These are phyloP conservation scores for Cerceris ruficornis DNA, from an alignment of 2,888 invertebrate genomes.

Conservation along the genomic window DNA sequence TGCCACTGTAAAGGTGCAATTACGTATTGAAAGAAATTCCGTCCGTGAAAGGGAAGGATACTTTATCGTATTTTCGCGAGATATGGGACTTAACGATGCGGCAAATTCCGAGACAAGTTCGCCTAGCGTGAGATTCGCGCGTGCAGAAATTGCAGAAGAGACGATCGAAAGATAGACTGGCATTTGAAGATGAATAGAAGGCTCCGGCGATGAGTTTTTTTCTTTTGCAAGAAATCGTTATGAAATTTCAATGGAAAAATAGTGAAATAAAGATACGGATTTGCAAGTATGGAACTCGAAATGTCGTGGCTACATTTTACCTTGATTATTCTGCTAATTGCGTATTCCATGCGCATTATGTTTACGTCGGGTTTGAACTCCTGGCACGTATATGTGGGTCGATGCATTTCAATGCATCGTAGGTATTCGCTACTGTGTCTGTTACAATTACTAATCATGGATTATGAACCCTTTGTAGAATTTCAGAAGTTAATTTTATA, in stretches of 20 bases:
- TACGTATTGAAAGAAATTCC: background rate
- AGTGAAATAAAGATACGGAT: too few species aligned
- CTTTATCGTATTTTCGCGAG: background rate
- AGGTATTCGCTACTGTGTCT: background rate
- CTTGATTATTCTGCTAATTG: slow-evolving; percentile 11
- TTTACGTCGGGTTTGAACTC: slow-evolving; percentile 24
- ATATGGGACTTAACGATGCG: background rate
- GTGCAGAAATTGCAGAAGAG: too few species aligned
- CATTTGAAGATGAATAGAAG: too few species aligned
- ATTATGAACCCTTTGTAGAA: background rate
- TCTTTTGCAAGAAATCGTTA: too few species aligned
- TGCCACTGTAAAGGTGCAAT: background rate
- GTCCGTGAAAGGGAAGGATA: background rate
- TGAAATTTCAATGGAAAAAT: too few species aligned
- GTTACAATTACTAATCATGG: background rate
- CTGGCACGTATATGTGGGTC: slow-evolving; percentile 29
- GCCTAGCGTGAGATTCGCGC: too few species aligned
- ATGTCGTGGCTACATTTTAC: background rate
- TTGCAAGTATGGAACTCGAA: too few species aligned
- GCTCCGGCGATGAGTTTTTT: too few species aligned
- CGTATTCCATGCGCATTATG: slow-evolving; percentile 34
- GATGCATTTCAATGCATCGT: slow-evolving; percentile 14
- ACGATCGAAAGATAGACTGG: too few species aligned
- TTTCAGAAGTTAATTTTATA: background rate
- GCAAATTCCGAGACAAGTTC: background rate